Evolutionary conservation across 2,888 invertebrate genomes (phyloP), one percentile per base, ranked within the genome.

Genomic region (Leucoptera coffeella): DNA sequence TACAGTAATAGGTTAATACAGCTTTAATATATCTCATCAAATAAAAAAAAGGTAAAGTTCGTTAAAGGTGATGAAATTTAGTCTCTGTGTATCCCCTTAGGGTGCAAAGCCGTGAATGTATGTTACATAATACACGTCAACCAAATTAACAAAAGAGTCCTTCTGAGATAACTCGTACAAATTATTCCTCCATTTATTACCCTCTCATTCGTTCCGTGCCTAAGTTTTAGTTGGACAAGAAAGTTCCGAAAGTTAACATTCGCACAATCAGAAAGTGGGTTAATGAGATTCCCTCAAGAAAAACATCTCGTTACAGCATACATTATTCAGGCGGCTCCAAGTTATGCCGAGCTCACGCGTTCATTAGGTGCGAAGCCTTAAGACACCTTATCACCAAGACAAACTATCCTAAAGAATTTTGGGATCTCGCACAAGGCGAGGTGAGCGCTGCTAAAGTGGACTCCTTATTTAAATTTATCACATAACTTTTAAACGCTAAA

Each of bases 251-350:
- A 61, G 55, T 60, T 61, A 59, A 59, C 58, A 64, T 61, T 62
- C 59, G 54, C 55, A 64, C 57, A 65, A 61, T 61, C 61, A 58
- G 53, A 61, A 67, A 61, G 56, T 65, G 57, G 65, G 69, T 59
- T 65, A 69, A 69, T 64, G 64, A 60, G 62, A 69, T 69, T 65
- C 67, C 47, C 48, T 56, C 54, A 65, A 69, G 69, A 67, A 69
- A 69, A 69, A 67, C 69, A 69, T 65, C 65, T 69, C 64, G 62
- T 65, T 69, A 67, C 56, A 61, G 50, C 62, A 65, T 65, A 65
- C 67, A 67, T 69, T 62, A 69, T 69, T 67, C 65, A 67, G 57
- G 60, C 59, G 59, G 55, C 57, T 48, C 51, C 9, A 62, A 67
- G 57, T 65, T 67, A 64, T 64, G 60, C 56, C 56, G 58, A 56